Percentiles rank a stretch among this genome's conserved stretches.
Conservation (phyloP, 2,888 invertebrate genomes). For the Orthosia gothica region DNA sequence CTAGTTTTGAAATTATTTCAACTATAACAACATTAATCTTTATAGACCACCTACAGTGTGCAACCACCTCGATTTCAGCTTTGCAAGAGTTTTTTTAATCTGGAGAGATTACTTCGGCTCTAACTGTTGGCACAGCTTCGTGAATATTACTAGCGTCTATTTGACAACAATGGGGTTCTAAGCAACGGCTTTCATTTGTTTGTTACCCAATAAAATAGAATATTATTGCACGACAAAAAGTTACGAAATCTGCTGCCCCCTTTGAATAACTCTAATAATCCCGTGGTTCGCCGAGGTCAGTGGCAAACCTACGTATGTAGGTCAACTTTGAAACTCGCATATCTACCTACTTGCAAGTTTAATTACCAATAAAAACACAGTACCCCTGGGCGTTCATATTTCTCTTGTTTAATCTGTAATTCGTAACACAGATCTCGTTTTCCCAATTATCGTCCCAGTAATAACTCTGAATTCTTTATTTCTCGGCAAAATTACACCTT, state of each 20-base stretch:
- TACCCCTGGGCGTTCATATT: background rate
- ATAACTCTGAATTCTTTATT: conserved; percentile 54
- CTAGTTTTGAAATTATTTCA: background rate
- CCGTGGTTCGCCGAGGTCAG: background rate
- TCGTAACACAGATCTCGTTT: conserved; percentile 20
- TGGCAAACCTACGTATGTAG: background rate
- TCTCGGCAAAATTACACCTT: conserved; percentile 5
- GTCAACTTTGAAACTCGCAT: background rate
- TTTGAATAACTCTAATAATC: background rate
- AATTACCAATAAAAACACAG: background rate
- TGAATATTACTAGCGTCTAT: background rate
- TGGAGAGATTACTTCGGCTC: background rate
- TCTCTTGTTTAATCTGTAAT: conserved; percentile 6
- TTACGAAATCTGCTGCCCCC: background rate
- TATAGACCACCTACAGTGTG: background rate
- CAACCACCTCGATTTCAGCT: background rate
- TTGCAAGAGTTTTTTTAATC: background rate
- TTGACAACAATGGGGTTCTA: background rate
- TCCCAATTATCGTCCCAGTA: conserved; percentile 42
- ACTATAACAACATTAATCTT: background rate
- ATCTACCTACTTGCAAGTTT: background rate
- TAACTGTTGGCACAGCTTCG: background rate
- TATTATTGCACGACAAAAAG: too few species aligned
- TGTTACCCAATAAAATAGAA: background rate
- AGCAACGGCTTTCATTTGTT: background rate